Base-by-base conservation (phyloP, 1,140 invertebrate genomes). In the Steinernema feltiae region DNA sequence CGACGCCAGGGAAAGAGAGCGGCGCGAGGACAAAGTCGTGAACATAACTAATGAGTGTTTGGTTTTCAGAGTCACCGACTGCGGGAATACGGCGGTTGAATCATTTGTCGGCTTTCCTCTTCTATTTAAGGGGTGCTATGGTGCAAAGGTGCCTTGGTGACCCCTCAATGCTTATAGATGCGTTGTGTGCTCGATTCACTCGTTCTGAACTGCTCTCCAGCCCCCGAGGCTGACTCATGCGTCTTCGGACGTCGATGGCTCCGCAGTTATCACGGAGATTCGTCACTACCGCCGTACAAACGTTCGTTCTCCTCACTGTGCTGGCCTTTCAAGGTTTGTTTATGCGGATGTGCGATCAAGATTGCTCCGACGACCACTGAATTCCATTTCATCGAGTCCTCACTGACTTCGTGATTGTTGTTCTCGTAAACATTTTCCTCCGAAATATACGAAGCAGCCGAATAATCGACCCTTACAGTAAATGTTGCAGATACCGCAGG, bases 401-500 rank as follows among this genome's bases (percentile, higher is more conserved):
- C 18, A 41, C 18, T 18, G 35, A 41, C 18, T 41, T 41, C 7
- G 18, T 41, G 35, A 41, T 7, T 7, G 35, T n/a, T n/a, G n/a
- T 18, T 7, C 18, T 41, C 35, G 35, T 41, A 41, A 41, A 41
- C 18, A 41, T 41, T 41, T 41, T 41, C n/a, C n/a, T n/a, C n/a
- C n/a, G n/a, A n/a, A n/a, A n/a, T n/a, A n/a, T n/a, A n/a, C n/a
- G n/a, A n/a, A n/a, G n/a, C n/a, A n/a, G n/a, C n/a, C n/a, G n/a
- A n/a, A n/a, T n/a, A n/a, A n/a, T n/a, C n/a, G n/a, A n/a, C n/a
- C n/a, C n/a, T n/a, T n/a, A n/a, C n/a, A n/a, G n/a, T n/a, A n/a
- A n/a, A n/a, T n/a, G n/a, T n/a, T 78, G 32, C 73, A 84, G 78
- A 74, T 35, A 90, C 87, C 2, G 83, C 87, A 35, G 88, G 90